Percentiles rank a stretch among this genome's conserved stretches.
Conservation (phyloP, 2,888 invertebrate genomes). For the Diabrotica balteata region DNA sequence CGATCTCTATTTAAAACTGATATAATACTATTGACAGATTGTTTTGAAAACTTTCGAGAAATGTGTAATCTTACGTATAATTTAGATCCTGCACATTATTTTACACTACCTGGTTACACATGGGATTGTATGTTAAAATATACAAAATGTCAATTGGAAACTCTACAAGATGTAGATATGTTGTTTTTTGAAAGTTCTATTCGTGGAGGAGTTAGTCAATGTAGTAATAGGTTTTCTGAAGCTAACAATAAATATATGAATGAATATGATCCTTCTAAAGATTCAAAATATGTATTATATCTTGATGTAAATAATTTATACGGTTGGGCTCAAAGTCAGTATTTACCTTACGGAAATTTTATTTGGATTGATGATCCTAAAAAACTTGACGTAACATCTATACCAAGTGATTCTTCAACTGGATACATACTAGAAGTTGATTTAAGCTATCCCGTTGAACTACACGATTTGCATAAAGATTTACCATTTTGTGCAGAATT, state of each 20-base stretch:
- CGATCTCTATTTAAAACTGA: slow-evolving; percentile 48
- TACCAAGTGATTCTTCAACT: neutral
- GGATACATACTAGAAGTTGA: neutral
- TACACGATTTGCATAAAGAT: neutral
- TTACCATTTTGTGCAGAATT: no score
- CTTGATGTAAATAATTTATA: slow-evolving; percentile 7
- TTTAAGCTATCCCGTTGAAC: neutral
- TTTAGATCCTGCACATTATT: slow-evolving; percentile 11
- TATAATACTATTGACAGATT: slow-evolving; percentile 45
- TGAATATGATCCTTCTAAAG: neutral
- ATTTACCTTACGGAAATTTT: no score
- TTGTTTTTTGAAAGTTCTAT: slow-evolving; percentile 40
- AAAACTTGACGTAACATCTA: neutral
- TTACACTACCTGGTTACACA: slow-evolving; percentile 16
- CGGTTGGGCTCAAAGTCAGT: neutral
- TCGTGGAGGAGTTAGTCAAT: slow-evolving; percentile 17
- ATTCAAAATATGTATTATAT: neutral
- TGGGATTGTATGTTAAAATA: slow-evolving; percentile 35
- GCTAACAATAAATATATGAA: neutral
- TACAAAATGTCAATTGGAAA: slow-evolving; percentile 28
- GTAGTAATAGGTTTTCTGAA: neutral
- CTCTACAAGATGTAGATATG: slow-evolving; percentile 36
- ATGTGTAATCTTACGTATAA: neutral
- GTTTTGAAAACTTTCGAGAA: slow-evolving; percentile 49
- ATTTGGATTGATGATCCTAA: no score